These are phyloP conservation scores for Molothrus aeneus DNA, from an alignment of 2,797 vertebrate genomes.

Conservation along the genomic window DNA sequence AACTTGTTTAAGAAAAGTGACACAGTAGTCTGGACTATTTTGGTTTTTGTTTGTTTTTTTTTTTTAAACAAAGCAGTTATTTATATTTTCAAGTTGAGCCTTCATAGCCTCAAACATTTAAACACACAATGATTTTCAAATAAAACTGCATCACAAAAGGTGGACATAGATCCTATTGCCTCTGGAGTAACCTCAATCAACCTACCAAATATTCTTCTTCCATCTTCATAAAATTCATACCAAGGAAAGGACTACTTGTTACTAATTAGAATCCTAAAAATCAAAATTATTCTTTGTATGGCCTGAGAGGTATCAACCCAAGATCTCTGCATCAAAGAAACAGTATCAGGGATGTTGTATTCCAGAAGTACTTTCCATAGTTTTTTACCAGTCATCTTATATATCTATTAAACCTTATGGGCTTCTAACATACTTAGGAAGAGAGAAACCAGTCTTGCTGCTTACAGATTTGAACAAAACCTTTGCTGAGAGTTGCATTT, in stretches of 20 bases:
- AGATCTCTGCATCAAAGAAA: not conserved
- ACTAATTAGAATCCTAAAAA: not conserved
- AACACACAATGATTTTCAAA: not conserved
- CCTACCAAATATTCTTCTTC: not conserved
- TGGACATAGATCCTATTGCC: not conserved
- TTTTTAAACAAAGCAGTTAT: not conserved
- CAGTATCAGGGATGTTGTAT: not conserved
- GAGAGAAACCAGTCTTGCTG: not conserved
- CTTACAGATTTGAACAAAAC: conserved; percentile 70
- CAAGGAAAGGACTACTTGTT: not conserved
- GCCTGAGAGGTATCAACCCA: not conserved
- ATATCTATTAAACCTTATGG: not conserved
- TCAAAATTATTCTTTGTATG: not conserved
- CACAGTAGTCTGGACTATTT: not conserved
- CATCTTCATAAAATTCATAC: not conserved
- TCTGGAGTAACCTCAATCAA: not conserved
- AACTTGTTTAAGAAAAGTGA: not conserved
- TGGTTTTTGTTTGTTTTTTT: rapidly evolving
- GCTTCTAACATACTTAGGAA: not conserved
- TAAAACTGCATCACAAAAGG: not conserved
- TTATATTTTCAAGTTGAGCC: not conserved
- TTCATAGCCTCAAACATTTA: not conserved
- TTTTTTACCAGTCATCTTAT: not conserved
- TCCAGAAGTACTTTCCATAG: not conserved
- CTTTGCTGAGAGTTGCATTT: conserved; percentile 48